phyloP scores from a whole-genome alignment of 2,113 vertebrate genomes.

The Spizaetus ornatus region DNA sequence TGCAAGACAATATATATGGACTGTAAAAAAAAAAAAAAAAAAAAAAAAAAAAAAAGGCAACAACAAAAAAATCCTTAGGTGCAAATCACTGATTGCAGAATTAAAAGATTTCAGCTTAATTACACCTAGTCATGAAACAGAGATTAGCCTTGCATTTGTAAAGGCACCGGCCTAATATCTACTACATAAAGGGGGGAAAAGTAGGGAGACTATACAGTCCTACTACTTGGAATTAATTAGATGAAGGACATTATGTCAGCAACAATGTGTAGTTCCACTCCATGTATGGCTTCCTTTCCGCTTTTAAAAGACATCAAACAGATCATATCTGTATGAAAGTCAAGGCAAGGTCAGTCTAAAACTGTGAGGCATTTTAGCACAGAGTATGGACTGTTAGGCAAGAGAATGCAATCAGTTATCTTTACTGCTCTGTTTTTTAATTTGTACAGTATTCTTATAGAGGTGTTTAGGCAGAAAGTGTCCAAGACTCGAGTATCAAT shows the following conservation, averaged over 20 bases:
- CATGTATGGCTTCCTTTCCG: background rate
- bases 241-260: conserved; percentile 16
- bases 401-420: background rate
- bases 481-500: background rate
- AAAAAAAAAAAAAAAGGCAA: background rate
- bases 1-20: background rate
- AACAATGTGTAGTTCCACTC: background rate
- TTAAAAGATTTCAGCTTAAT: background rate
- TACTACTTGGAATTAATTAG: background rate
- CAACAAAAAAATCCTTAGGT: background rate
- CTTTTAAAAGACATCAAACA: conserved; percentile 20
- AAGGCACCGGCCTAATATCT: background rate
- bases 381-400: background rate
- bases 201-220: background rate
- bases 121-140: background rate
- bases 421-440: background rate
- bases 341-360: conserved; percentile 38
- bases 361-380: background rate
- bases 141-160: background rate
- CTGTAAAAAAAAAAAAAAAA: background rate
- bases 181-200: background rate
- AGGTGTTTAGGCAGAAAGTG: background rate
- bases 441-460: background rate
- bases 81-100: background rate
- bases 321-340: conserved; percentile 27